Evolutionary conservation across 2,888 invertebrate species (phyloP), one percentile per base, ranked within the genome.

Genomic region (Troides oblongomaculatus): DNA sequence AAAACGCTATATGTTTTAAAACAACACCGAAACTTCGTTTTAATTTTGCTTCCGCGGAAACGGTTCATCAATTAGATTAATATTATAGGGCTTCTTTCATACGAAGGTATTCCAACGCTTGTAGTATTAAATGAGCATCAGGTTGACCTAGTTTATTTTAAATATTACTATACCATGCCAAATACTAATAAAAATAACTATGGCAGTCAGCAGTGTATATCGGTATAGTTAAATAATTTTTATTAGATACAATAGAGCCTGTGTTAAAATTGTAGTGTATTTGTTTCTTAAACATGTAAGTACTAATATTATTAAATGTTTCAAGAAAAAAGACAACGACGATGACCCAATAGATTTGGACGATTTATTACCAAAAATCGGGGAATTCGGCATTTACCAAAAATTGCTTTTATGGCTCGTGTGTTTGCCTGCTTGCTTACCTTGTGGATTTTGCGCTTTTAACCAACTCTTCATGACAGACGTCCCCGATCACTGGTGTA

Each of bases 381-480:
- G 98, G 2, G 97, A 98, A 85, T 97, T 97, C 84, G 98, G 98
- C 63, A 93, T 94, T 57, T 98, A 98, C 86, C 98, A 98, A 84
- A 97, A 97, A 84, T 90, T 96, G 66, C 90, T 97, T 72, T 92
- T 97, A 30, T 97, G 97, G 95, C 93, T 98, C 66, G 96, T 98
- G 71, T 97, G 98, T 79, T 90, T 98, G 72, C 97, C 98, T 21
- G 97, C 98, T 4, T 97, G 97, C 80, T 94, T 98, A 77, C 97
- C 98, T 0, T 97, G 97, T 80, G 97, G 97, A 46, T 98, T 97
- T 88, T 96, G 97, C 86, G 97, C 97, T 6, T 97, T 98, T 88
- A 98, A 97, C 90, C 98, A 98, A 88, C 93, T 98, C 56, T 98
- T 98, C 88, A 97, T 98, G 96, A 95, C 97, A 6, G 96, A 97